Evolutionary conservation across 2,888 invertebrate species (phyloP).

Genomic region (Adelognathus sp.): DNA sequence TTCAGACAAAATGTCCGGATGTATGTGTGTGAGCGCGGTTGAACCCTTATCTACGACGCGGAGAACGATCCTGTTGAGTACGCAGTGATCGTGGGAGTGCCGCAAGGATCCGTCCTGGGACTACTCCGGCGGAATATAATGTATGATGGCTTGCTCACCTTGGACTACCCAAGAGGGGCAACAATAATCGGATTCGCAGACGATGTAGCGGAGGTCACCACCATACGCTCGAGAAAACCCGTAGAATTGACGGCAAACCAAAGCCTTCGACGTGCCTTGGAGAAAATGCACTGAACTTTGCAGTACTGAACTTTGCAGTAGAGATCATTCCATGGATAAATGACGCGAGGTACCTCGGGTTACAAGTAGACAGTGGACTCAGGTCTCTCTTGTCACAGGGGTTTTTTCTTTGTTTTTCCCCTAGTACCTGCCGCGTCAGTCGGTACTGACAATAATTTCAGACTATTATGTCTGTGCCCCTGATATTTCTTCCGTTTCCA

Average conservation of each 20-base stretch:
- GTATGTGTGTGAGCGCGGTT: too few relatives aligned
- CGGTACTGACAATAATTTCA: too few relatives aligned
- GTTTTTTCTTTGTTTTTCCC: too few relatives aligned
- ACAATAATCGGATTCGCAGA: conserved; percentile 3
- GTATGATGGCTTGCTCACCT: conserved; percentile 31
- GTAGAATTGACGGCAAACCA: neutral
- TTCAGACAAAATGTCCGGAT: too few relatives aligned
- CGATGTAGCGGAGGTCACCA: neutral
- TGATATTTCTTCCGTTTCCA: too few relatives aligned
- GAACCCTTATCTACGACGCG: conserved; percentile 21
- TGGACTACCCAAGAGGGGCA: neutral
- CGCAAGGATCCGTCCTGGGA: conserved; percentile 30
- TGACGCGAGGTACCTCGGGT: neutral
- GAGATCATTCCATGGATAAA: neutral
- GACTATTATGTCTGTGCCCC: too few relatives aligned
- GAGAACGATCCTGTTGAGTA: neutral
- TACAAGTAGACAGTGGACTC: neutral
- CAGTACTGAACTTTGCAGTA: neutral
- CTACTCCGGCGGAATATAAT: conserved; percentile 35
- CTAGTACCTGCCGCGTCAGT: too few relatives aligned
- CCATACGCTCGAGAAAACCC: neutral
- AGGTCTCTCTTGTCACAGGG: too few relatives aligned
- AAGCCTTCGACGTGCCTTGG: neutral
- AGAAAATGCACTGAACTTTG: neutral
- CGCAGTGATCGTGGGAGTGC: conserved; percentile 7